Evolutionary conservation across 2,113 vertebrate species (phyloP).

Genomic region (Archilochus colubris): DNA sequence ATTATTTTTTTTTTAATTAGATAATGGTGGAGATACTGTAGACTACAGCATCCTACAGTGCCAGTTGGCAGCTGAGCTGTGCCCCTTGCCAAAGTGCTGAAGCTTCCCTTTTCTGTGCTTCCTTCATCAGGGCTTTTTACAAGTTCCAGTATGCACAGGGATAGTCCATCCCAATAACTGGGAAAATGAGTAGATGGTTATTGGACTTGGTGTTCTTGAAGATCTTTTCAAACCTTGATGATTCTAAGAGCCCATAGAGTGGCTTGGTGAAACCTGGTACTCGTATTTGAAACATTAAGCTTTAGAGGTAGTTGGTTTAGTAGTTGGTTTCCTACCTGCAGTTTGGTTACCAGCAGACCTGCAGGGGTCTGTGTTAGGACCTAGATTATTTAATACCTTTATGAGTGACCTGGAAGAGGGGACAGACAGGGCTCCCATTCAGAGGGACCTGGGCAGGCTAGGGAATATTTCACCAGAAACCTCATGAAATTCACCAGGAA

Average conservation of each 20-base stretch:
- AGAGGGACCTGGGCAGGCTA: neutral
- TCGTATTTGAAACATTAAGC: neutral
- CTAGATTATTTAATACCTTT: neutral
- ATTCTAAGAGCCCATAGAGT: neutral
- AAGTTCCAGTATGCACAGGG: neutral
- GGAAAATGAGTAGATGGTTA: neutral
- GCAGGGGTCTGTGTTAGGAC: neutral
- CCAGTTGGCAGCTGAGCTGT: neutral
- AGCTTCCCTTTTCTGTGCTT: neutral
- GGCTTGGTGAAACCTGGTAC: neutral
- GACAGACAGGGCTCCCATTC: neutral
- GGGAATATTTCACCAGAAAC: neutral
- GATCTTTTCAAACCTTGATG: too few relatives aligned
- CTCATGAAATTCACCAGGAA: neutral
- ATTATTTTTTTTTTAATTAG: neutral
- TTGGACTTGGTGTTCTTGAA: too few relatives aligned
- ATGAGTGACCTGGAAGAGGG: neutral
- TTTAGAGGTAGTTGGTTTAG: neutral
- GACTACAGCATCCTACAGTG: neutral
- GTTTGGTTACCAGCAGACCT: neutral
- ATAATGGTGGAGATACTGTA: slow-evolving; percentile 8
- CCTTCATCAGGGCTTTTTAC: neutral
- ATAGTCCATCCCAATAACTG: neutral
- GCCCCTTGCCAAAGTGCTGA: neutral
- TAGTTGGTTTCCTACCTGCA: neutral